These are phyloP conservation scores for Pampus argenteus DNA, from an alignment of 2,797 vertebrate genomes.

Conservation along the genomic window DNA sequence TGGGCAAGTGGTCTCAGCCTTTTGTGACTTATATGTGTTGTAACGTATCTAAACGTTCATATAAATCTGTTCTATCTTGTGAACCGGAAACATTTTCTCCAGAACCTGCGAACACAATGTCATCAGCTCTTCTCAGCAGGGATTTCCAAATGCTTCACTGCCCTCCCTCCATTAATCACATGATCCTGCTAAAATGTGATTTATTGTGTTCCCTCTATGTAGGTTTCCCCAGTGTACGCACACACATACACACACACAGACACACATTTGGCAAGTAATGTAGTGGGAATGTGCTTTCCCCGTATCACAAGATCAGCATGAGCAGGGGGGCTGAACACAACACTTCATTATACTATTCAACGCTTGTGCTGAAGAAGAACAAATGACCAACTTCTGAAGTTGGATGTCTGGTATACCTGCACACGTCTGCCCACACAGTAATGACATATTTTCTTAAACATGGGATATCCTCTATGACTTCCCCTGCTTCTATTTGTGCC, in stretches of 20 bases:
- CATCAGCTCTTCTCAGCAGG: conserved; percentile 32
- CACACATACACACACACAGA: conserved; percentile 27
- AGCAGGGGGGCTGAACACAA: conserved; percentile 52
- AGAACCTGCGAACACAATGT: conserved; percentile 30
- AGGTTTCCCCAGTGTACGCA: conserved; percentile 48
- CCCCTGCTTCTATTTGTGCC: not conserved
- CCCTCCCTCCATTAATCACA: conserved; percentile 58
- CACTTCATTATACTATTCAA: conserved; percentile 41
- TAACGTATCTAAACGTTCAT: not conserved
- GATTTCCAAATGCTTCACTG: conserved; percentile 33
- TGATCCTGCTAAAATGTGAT: conserved; percentile 63
- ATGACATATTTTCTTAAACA: not conserved
- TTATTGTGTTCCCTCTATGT: conserved; percentile 53
- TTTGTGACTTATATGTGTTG: too few relatives aligned
- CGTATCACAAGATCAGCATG: conserved; percentile 68
- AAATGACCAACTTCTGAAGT: conserved; percentile 13
- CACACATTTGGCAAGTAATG: conserved; percentile 43
- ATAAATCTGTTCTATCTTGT: not conserved
- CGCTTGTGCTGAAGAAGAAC: conserved; percentile 6
- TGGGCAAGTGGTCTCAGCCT: too few relatives aligned
- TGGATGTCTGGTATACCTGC: not conserved
- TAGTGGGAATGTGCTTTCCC: conserved; percentile 66
- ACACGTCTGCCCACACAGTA: not conserved
- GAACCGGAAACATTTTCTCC: not conserved
- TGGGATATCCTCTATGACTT: not conserved